Percentiles rank a stretch among this genome's conserved stretches.
These are phyloP conservation scores for Lasioglossum marginatum DNA, from an alignment of 2,888 invertebrate species.

Conservation along the genomic window DNA sequence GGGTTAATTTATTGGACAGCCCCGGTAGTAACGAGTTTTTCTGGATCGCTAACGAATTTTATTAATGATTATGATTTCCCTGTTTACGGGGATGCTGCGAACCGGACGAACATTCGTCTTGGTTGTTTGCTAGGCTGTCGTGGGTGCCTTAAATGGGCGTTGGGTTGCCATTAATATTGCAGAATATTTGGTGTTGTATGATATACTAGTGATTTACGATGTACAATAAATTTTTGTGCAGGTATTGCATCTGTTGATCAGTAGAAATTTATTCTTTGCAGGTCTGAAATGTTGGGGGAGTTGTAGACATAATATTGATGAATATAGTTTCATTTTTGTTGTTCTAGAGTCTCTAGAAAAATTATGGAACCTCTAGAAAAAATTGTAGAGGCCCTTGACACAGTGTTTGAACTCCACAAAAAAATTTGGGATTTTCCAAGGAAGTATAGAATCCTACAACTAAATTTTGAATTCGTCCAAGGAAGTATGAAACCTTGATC, in stretches of 20 bases:
- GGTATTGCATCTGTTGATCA: background rate
- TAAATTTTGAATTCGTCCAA: too few species aligned
- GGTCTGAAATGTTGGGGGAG: too few species aligned
- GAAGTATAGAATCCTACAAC: background rate
- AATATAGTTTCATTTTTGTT: too few species aligned
- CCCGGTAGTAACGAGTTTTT: background rate
- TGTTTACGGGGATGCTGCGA: background rate
- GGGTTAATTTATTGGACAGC: slow-evolving; percentile 4
- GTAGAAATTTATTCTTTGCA: background rate
- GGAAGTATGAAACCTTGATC: too few species aligned
- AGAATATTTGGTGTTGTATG: background rate
- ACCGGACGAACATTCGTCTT: background rate
- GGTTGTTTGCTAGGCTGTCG: background rate
- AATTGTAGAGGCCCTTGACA: background rate
- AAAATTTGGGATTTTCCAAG: too few species aligned
- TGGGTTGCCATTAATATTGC: background rate
- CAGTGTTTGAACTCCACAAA: too few species aligned
- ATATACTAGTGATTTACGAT: background rate
- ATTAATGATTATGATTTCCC: background rate
- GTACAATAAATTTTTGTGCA: background rate
- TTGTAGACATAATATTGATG: too few species aligned
- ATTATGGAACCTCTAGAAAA: background rate
- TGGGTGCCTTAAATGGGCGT: background rate
- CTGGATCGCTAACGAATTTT: slow-evolving; percentile 4
- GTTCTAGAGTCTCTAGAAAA: too few species aligned